Evolutionary conservation across 2,113 vertebrate species (phyloP).

Genomic region (Coreoperca whiteheadi): DNA sequence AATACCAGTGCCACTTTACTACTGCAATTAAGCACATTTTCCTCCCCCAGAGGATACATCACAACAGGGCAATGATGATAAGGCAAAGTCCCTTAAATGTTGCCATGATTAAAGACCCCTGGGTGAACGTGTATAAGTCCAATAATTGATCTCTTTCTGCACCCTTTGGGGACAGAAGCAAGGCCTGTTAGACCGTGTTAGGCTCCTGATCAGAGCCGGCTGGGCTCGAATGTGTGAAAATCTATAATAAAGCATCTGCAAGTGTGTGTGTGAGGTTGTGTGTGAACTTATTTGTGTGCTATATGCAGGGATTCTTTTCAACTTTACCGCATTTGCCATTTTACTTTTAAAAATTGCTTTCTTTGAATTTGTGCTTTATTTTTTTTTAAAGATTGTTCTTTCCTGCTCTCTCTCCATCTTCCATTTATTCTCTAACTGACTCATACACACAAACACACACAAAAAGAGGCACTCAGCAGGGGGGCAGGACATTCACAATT

Average conservation of each 20-base stretch:
- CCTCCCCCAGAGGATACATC: constrained; percentile 53
- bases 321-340: constrained; percentile 5
- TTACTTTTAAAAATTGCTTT: constrained; percentile 3
- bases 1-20: constrained; percentile 23
- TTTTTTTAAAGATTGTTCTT: neutral
- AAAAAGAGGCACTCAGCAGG: neutral
- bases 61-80: constrained; percentile 58
- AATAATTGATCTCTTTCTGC: constrained; percentile 38
- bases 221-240: constrained; percentile 27
- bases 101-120: constrained; percentile 63
- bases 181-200: constrained; percentile 41
- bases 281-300: neutral
- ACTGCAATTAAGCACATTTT: constrained; percentile 67
- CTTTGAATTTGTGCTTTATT: constrained; percentile 10
- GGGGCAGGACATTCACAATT: constrained; percentile 29
- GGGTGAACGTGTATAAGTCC: constrained; percentile 43
- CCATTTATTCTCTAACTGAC: neutral
- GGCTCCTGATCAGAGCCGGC: constrained; percentile 27
- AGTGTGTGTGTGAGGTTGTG: neutral
- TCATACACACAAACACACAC: neutral
- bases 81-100: constrained; percentile 63
- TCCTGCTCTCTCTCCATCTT: neutral
- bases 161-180: constrained; percentile 32
- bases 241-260: constrained; percentile 37
- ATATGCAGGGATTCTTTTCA: neutral